Percentiles rank a stretch among this genome's conserved stretches.
Evolutionary conservation across 1,140 invertebrate species (phyloP).

Genomic region (Pseudoatta argentina): DNA sequence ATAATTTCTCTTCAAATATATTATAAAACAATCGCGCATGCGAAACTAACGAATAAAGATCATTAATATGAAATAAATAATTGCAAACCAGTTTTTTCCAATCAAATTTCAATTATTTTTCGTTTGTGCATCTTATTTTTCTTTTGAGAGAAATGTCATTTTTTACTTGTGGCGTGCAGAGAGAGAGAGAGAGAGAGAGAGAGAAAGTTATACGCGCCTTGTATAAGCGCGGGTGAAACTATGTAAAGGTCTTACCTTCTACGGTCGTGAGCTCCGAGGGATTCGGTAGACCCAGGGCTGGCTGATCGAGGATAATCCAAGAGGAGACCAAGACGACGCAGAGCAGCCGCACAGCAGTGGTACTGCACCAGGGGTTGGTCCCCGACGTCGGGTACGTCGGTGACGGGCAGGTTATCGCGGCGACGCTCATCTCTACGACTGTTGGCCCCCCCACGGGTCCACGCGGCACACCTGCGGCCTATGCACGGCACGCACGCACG

Average conservation of each 20-base stretch:
- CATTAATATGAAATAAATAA: background rate
- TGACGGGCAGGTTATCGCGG: constrained; percentile 37
- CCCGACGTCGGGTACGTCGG: constrained; percentile 50
- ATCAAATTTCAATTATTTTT: background rate
- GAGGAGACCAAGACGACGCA: constrained; percentile 70
- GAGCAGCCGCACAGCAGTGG: constrained; percentile 65
- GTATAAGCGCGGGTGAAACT: background rate
- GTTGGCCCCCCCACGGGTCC: constrained; percentile 42
- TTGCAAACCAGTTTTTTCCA: too few relatives aligned
- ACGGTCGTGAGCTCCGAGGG: constrained; percentile 73
- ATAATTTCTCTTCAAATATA: background rate
- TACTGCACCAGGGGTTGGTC: constrained; percentile 5
- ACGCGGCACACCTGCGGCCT: constrained; percentile 65
- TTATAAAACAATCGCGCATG: background rate
- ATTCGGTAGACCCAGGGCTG: constrained; percentile 76
- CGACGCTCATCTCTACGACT: constrained; percentile 67
- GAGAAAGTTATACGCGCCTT: background rate
- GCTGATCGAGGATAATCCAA: constrained; percentile 71
- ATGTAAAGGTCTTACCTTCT: constrained; percentile 72
- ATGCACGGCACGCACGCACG: constrained; percentile 58
- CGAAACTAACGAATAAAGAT: background rate
- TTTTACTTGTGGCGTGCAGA: too few relatives aligned
- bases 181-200: background rate
- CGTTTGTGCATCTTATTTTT: background rate
- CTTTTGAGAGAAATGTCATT: too few relatives aligned